phyloP scores from a whole-genome alignment of 2,113 vertebrate species.

The Colaptes auratus region DNA sequence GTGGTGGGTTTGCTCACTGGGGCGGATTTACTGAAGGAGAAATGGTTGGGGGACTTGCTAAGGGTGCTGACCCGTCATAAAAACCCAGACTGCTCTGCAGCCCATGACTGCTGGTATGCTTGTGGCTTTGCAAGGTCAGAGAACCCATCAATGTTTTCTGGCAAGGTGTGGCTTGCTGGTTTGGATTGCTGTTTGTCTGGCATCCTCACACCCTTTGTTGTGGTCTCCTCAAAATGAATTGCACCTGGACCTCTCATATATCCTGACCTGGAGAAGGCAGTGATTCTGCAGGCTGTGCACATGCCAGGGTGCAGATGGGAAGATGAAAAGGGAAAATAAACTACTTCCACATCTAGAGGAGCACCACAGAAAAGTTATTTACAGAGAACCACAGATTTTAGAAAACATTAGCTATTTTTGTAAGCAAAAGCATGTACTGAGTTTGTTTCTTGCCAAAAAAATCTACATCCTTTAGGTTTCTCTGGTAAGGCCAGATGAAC shows the following conservation, averaged over 20 bases:
- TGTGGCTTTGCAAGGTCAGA: neutral
- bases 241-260: neutral
- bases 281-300: neutral
- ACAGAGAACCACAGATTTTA: neutral
- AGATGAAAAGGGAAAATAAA: neutral
- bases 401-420: neutral
- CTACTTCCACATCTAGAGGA: neutral
- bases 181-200: neutral
- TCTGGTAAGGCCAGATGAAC: neutral
- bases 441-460: neutral
- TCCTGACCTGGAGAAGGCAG: accelerated
- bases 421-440: neutral
- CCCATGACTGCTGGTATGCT: accelerated
- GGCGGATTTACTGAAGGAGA: no score
- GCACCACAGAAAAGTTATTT: neutral
- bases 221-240: neutral
- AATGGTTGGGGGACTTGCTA: neutral
- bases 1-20: no score
- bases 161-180: neutral
- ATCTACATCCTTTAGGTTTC: neutral
- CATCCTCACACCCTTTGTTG: neutral
- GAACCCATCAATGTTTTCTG: neutral
- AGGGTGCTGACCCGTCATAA: neutral
- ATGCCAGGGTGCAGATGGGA: no score
- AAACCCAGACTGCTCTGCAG: neutral